Base-by-base conservation (phyloP, 2,888 invertebrate species). In the Tolmerus cingulatus region DNA sequence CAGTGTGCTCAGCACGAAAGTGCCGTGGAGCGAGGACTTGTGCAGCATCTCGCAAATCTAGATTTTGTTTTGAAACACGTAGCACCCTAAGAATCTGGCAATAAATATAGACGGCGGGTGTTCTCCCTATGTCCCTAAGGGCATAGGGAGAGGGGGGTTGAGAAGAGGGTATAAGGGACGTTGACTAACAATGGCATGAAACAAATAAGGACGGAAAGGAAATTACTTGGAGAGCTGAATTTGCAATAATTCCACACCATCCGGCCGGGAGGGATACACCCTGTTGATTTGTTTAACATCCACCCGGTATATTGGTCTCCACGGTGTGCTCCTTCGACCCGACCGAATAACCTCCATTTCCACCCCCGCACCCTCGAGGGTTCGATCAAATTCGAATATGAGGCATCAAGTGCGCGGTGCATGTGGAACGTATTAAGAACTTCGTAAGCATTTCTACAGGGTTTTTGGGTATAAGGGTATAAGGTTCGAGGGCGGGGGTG, bases 381-480 rank as follows among this genome's bases (percentile, higher is more conserved):
- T 82, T 82, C 40, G 82, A 82, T 82, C 82, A 82, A 82, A 57
- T 82, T 82, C 66, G 74, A 46, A 74, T 74, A 43, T 34, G 23
- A 85, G 74, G 74, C 30, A 84, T 37, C 82, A 66, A 85, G 37
- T n/a, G 27, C 74, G 74, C 74, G 74, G 74, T 85, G 85, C 85
- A 85, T 85, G 74, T 85, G 85, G 85, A 85, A 23, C 85, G 74
- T 74, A 85, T 85, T 85, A 85, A 74, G 85, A 85, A 85, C 74
- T 85, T 74, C 74, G 85, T 85, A 85, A 85, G 85, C 85, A 85
- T 57, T 57, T 82, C 46, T 74, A 85, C 57, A 12, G 27, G 23
- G 66, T 9, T 19, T 66, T 46, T 16, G 43, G 66, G 66, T 23
- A 57, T 57, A 23, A 27, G 66, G 66, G 16, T 34, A 51, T 7